Evolutionary conservation across 2,113 vertebrate species (phyloP).

Genomic region (Osmerus eperlanus): DNA sequence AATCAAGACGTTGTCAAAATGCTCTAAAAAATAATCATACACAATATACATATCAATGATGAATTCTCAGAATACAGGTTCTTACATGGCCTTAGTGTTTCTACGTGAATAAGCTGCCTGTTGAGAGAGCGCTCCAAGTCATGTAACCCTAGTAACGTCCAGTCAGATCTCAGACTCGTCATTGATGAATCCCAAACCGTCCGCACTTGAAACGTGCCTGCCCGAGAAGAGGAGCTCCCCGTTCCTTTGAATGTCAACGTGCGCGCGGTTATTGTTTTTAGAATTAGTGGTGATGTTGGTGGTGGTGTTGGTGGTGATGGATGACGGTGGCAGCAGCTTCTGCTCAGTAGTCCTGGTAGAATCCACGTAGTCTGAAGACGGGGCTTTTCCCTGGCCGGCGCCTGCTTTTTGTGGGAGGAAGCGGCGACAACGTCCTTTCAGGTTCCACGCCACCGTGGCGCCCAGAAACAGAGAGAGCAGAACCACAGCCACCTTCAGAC

Average conservation of each 20-base stretch:
- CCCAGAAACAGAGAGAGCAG: slow-evolving; percentile 57
- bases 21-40: too few relatives aligned
- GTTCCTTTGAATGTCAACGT: slow-evolving; percentile 58
- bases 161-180: slow-evolving; percentile 73
- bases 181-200: slow-evolving; percentile 65
- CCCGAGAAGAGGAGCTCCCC: slow-evolving; percentile 50
- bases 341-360: slow-evolving; percentile 46
- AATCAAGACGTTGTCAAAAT: too few relatives aligned
- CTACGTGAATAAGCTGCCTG: slow-evolving; percentile 38
- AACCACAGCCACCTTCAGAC: slow-evolving; percentile 51
- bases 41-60: too few relatives aligned
- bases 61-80: too few relatives aligned
- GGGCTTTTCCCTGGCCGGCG: slow-evolving; percentile 30
- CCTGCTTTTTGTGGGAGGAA: slow-evolving; percentile 12
- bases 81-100: too few relatives aligned
- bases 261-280: slow-evolving; percentile 63
- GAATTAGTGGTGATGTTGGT: neutral
- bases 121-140: slow-evolving; percentile 6
- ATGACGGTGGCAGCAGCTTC: slow-evolving; percentile 40
- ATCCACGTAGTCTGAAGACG: slow-evolving; percentile 39
- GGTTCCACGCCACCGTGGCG: slow-evolving; percentile 57
- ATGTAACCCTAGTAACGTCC: slow-evolving; percentile 4
- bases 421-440: slow-evolving; percentile 44
- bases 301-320: slow-evolving; percentile 15
- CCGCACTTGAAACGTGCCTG: slow-evolving; percentile 54